Evolutionary conservation across 2,888 invertebrate species (phyloP), one percentile per base, ranked within the genome.

Genomic region (Suillia variegata): DNA sequence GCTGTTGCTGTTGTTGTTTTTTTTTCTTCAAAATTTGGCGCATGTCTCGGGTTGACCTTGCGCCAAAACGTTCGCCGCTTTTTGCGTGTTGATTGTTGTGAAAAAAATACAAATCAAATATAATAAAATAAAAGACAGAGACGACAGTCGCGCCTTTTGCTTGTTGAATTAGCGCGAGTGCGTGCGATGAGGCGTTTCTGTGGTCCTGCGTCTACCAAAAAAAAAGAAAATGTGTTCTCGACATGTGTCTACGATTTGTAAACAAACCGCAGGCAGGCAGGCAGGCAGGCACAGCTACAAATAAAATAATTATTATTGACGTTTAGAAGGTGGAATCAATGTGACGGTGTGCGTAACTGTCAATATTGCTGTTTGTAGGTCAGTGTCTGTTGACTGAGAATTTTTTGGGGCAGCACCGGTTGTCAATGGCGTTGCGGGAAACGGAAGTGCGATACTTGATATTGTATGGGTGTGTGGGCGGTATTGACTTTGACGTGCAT

Each of bases 291-390:
- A n/a, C n/a, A n/a, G n/a, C n/a, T n/a, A n/a, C n/a, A n/a, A n/a
- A n/a, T n/a, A 12, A n/a, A 38, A 8, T 13, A 38, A n/a, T 38
- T 38, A 4, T 38, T 6, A 17, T n/a, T 49, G 49, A 49, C 49
- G 34, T 54, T 22, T 22, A 18, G 22, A 24, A 42, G 26, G 24
- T 38, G 22, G 24, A 34, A 38, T 38, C 38, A 38, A 38, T 38
- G n/a, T 34, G 26, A 31, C 13, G 15, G 55, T 42, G 34, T 22
- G 49, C 10, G 38, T n/a, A 38, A 5, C 31, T 57, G 42, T 51
- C 45, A 57, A 51, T 51, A n/a, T 57, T 6, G 26, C 26, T 51
- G 45, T 56, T 50, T 51, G 56, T 56, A 26, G 56, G 56, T 56
- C 56, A 51, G 12, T 15, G 22, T 10, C 20, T 45, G 10, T 47